Conservation (phyloP, 2,888 invertebrate genomes). For the Andrena flavipes region DNA sequence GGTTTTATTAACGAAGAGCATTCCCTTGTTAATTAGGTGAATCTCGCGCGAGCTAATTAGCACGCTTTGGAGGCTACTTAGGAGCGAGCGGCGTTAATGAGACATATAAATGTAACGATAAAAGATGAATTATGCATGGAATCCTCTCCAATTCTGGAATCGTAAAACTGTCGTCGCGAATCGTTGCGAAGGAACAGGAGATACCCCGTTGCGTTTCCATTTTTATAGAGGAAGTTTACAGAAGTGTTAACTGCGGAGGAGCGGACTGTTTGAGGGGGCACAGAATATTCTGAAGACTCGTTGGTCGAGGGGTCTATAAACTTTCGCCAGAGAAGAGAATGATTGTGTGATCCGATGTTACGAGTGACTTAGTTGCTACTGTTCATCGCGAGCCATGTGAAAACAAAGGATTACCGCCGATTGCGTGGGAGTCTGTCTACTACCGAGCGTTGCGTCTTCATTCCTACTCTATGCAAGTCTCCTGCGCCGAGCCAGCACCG, state of each 20-base stretch:
- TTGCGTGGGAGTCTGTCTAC: slow-evolving; percentile 35
- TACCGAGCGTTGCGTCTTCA: slow-evolving; percentile 30
- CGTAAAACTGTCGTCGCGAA: slow-evolving; percentile 41
- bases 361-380: slow-evolving; percentile 4
- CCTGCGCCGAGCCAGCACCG: background rate
- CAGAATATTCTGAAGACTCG: background rate
- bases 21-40: slow-evolving; percentile 47
- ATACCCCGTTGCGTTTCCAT: background rate
- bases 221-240: background rate
- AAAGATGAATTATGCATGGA: slow-evolving; percentile 44
- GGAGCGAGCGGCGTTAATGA: slow-evolving; percentile 39
- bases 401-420: slow-evolving; percentile 45
- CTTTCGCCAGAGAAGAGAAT: background rate
- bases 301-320: background rate
- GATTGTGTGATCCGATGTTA: slow-evolving; percentile 1
- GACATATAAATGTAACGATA: slow-evolving; percentile 42
- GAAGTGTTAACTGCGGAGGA: background rate
- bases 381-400: slow-evolving; percentile 24
- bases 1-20: slow-evolving; percentile 28
- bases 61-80: slow-evolving; percentile 39
- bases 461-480: background rate
- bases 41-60: slow-evolving; percentile 47
- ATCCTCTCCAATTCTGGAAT: slow-evolving; percentile 24
- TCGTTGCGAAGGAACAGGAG: slow-evolving; percentile 4
- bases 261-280: background rate